A percentile compares a stretch with the other conserved stretches of the same genome.
Conservation (phyloP, 2,888 invertebrate genomes). For the Therioaphis trifolii region DNA sequence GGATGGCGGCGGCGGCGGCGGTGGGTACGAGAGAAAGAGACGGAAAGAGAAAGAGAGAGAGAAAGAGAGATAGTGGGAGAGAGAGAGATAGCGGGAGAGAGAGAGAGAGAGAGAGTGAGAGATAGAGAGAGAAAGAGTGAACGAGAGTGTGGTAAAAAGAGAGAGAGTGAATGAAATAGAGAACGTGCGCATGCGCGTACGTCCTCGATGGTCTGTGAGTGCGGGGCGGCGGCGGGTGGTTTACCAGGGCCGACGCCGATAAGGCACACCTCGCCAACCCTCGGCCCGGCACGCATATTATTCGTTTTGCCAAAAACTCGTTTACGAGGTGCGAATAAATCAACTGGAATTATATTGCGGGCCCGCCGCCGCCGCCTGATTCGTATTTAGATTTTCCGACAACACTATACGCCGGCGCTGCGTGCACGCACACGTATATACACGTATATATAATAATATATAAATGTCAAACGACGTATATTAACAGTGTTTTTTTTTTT, state of each 20-base stretch:
- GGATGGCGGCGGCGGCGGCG: slow-evolving; percentile 50
- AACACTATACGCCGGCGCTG: neutral
- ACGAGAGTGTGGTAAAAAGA: neutral
- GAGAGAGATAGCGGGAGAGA: too few species aligned
- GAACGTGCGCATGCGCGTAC: neutral
- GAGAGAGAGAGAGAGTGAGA: neutral
- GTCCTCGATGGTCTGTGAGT: slow-evolving; percentile 65
- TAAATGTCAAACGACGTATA: slow-evolving; percentile 23
- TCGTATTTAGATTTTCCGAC: slow-evolving; percentile 50
- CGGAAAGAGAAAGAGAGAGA: neutral
- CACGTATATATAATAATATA: too few species aligned
- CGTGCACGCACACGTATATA: neutral
- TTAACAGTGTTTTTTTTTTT: neutral
- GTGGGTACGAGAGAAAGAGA: neutral
- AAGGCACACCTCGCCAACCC: slow-evolving; percentile 49
- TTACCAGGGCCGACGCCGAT: slow-evolving; percentile 58
- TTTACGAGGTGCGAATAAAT: slow-evolving; percentile 61
- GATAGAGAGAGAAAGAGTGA: neutral
- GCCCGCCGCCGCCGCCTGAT: slow-evolving; percentile 56
- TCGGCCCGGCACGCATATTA: slow-evolving; percentile 46
- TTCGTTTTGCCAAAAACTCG: slow-evolving; percentile 63
- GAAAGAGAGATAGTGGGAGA: neutral
- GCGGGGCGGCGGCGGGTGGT: slow-evolving; percentile 64
- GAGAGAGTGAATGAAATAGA: neutral
- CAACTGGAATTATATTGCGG: slow-evolving; percentile 51